A percentile compares a stretch with the other conserved stretches of the same genome.
These are phyloP conservation scores for Drosophila crucigera DNA, from an alignment of 2,888 invertebrate genomes.

Conservation along the genomic window DNA sequence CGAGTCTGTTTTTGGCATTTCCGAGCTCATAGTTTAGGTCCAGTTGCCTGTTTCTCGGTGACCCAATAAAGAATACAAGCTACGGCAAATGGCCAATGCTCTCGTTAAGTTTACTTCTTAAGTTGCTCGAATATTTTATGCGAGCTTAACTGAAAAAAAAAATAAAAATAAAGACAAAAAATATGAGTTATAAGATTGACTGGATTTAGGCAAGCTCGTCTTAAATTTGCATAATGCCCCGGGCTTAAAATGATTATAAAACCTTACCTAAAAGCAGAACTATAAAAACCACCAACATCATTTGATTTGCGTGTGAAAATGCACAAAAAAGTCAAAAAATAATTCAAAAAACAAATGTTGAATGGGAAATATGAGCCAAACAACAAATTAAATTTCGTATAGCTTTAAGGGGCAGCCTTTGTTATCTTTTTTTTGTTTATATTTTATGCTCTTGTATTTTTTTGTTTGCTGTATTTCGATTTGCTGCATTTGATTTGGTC, in stretches of 20 bases:
- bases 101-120: constrained; percentile 32
- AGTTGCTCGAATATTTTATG: constrained; percentile 21
- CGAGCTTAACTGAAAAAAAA: constrained; percentile 1
- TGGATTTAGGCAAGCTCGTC: constrained; percentile 14
- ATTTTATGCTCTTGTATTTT: constrained; percentile 8
- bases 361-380: constrained; percentile 11
- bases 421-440: constrained; percentile 20
- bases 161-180: background rate
- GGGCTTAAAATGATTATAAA: constrained; percentile 37
- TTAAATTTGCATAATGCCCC: constrained; percentile 66
- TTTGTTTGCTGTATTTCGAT: constrained; percentile 24
- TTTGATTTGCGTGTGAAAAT: constrained; percentile 76
- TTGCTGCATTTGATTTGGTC: constrained; percentile 76
- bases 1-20: constrained; percentile 16
- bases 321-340: constrained; percentile 15
- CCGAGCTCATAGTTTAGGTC: constrained; percentile 12
- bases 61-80: constrained; percentile 38
- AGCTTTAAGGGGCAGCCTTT: constrained; percentile 18
- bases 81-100: constrained; percentile 36
- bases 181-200: constrained; percentile 20
- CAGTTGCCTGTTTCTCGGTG: constrained; percentile 4
- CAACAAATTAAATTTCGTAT: constrained; percentile 16
- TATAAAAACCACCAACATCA: constrained; percentile 33
- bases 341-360: constrained; percentile 9
- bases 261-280: constrained; percentile 23